Conservation (phyloP, 2,888 invertebrate species). For the Dryobotodes eremita region DNA sequence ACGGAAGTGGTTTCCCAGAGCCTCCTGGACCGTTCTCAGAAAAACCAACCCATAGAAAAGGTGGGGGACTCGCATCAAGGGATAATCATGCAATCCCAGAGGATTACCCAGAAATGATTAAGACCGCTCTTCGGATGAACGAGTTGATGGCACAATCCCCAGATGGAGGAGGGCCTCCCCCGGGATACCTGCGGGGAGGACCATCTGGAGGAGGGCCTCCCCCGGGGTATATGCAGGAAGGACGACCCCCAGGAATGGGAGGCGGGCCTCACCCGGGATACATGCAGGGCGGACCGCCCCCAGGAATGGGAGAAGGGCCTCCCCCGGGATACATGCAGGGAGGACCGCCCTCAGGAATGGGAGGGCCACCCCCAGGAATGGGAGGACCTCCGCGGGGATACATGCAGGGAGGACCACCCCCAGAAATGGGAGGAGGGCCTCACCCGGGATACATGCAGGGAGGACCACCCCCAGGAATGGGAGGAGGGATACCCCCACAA, state of each 20-base stretch:
- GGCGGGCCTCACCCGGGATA: neutral
- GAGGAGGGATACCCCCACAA: no score
- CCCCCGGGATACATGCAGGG: neutral
- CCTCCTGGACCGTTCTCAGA: neutral
- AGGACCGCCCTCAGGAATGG: neutral
- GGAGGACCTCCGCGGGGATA: neutral
- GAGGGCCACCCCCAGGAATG: neutral
- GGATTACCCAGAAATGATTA: no score
- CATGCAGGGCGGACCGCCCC: neutral
- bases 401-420: neutral
- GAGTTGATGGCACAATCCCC: no score
- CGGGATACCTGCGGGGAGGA: neutral
- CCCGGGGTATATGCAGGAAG: neutral
- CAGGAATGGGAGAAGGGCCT: neutral
- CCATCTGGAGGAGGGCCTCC: neutral
- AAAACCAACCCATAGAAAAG: neutral
- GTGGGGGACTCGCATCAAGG: neutral
- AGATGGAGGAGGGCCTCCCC: neutral
- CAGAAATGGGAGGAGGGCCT: no score
- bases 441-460: neutral
- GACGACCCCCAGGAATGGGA: fast-evolving
- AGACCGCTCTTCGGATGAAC: no score
- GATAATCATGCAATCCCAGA: no score
- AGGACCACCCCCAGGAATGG: neutral
- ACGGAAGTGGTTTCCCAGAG: neutral